Base-by-base conservation (phyloP, 2,888 invertebrate species). In the Torymus texanus region DNA sequence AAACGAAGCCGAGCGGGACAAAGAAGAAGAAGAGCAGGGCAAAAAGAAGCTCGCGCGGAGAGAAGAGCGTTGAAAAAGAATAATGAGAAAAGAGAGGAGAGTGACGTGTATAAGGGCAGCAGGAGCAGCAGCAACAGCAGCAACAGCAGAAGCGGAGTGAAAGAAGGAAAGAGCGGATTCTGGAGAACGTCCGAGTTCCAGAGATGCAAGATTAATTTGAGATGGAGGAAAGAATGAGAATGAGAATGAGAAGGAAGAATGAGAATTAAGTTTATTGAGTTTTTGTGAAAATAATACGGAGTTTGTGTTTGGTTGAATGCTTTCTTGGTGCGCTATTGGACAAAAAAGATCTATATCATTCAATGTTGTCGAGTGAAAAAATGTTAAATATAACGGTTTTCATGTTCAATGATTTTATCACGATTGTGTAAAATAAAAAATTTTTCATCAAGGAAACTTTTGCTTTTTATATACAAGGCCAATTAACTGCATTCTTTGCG, bases 141-240 rank as follows among this genome's bases (percentile, higher is more conserved):
- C 55, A 21, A 59, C 29, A 24, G 74, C 63, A 55, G 50, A 50
- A 18, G n/a, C 8, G 4, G 70, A 56, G 71, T 41, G 29, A 24
- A 73, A 78, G 73, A 78, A 68, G 73, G 73, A 78, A 73, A 68
- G 68, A 78, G 29, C 21, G 68, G 73, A 65, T 67, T 78, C 63
- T 67, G 78, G 75, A 67, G 67, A 77, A 75, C 11, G 76, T 63
- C 41, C 41, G 41, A 41, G 8, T 41, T 41, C 8, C 8, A 41
- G 41, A 41, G 63, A 16, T 63, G 56, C 56, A 8, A 41, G 8
- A 41, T 41, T 41, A 41, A 41, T 74, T 59, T 50, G 16, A 11
- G 51, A 51, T 4, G 41, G 24, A 55, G 11, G 21, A 51, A 14
- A 53, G n/a, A n/a, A 29, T 5, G 1, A 59, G 3, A n/a, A 29